Conservation (phyloP, 2,888 invertebrate species). For the Plagodis dolabraria region DNA sequence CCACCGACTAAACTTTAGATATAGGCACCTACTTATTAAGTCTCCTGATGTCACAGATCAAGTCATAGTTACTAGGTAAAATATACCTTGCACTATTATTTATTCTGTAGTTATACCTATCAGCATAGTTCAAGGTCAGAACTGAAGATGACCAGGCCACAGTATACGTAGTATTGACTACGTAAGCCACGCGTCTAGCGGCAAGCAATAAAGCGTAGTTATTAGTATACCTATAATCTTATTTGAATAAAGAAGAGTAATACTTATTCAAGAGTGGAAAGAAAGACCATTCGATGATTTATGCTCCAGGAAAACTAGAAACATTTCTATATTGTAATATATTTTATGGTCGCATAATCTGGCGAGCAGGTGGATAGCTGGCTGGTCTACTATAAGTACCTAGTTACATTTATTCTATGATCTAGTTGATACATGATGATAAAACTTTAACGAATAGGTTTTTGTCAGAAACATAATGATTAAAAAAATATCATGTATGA, state of each 20-base stretch:
- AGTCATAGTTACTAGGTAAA: not conserved
- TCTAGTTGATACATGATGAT: too few species aligned
- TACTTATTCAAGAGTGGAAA: not conserved
- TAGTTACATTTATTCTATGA: too few species aligned
- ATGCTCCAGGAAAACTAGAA: not conserved
- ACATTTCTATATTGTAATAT: not conserved
- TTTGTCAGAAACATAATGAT: too few species aligned
- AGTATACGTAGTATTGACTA: not conserved
- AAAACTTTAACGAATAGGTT: too few species aligned
- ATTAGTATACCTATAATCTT: not conserved
- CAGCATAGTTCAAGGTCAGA: constrained; percentile 24
- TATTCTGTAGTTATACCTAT: constrained; percentile 1
- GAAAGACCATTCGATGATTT: not conserved
- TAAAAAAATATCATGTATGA: too few species aligned
- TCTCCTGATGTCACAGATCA: too few species aligned
- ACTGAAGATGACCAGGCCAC: constrained; percentile 14
- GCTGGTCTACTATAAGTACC: too few species aligned
- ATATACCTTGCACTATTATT: not conserved
- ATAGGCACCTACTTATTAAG: not conserved
- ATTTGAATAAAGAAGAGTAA: too few species aligned
- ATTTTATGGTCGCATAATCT: not conserved
- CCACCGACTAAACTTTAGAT: constrained; percentile 3
- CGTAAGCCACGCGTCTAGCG: not conserved
- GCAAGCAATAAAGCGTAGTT: not conserved
- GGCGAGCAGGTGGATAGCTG: too few species aligned